phyloP scores from a whole-genome alignment of 1,140 invertebrate species.

The Luehdorfia chinensis region DNA sequence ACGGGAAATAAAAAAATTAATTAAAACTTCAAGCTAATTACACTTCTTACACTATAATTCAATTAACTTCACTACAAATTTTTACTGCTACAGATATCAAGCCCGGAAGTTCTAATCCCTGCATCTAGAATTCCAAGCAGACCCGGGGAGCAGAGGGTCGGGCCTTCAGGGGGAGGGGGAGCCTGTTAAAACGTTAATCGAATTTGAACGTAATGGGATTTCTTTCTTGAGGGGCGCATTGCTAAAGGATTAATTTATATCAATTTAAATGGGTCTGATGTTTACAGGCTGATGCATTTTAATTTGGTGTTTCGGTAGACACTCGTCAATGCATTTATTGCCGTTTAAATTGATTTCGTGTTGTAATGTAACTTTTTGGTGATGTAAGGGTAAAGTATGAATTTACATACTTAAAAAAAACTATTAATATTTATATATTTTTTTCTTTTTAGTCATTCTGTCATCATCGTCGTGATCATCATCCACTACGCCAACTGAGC shows the following conservation, averaged over 20 bases:
- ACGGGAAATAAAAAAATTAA: too few relatives aligned
- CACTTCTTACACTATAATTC: too few relatives aligned
- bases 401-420: too few relatives aligned
- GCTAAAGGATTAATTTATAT: constrained; percentile 76
- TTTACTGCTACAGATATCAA: neutral
- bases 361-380: neutral
- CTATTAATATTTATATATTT: too few relatives aligned
- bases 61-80: too few relatives aligned
- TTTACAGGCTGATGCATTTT: constrained; percentile 42
- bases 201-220: constrained; percentile 72
- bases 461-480: too few relatives aligned
- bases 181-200: constrained; percentile 72
- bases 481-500: too few relatives aligned
- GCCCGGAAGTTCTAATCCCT: constrained; percentile 1
- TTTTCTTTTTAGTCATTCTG: too few relatives aligned
- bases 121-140: constrained; percentile 4
- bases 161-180: constrained; percentile 26
- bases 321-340: too few relatives aligned
- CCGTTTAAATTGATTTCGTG: too few relatives aligned
- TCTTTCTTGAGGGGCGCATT: constrained; percentile 71
- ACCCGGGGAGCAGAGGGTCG: constrained; percentile 19
- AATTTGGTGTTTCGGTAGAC: too few relatives aligned
- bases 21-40: too few relatives aligned
- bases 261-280: constrained; percentile 66
- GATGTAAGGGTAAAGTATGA: neutral